Evolutionary conservation across 2,113 vertebrate genomes (phyloP).

Genomic region (Telmatochromis sp.): DNA sequence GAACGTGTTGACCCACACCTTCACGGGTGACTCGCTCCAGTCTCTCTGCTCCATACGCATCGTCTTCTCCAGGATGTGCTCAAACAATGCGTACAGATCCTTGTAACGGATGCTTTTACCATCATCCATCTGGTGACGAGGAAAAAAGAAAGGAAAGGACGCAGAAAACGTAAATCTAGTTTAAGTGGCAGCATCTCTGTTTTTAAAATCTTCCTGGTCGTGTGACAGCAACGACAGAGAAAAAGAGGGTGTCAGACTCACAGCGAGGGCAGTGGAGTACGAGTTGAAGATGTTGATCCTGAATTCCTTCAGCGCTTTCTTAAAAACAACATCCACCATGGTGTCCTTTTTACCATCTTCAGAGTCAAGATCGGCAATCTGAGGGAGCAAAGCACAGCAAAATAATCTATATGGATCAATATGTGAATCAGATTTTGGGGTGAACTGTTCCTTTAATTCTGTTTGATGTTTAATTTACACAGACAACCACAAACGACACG

Average conservation of each 20-base stretch:
- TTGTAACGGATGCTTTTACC: conserved; percentile 94
- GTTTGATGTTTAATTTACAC: not conserved
- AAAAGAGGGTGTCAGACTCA: conserved; percentile 54
- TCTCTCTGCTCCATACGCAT: conserved; percentile 90
- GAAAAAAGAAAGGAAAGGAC: not conserved
- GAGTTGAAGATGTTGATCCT: conserved; percentile 96
- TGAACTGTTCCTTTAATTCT: not conserved
- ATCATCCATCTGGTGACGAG: conserved; percentile 81
- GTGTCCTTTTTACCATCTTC: conserved; percentile 95
- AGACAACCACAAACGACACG: not conserved
- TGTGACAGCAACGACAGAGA: not conserved
- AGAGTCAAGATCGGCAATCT: conserved; percentile 89
- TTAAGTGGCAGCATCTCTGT: not conserved
- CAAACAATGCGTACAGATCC: conserved; percentile 90
- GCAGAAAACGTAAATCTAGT: not conserved
- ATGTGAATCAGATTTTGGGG: not conserved
- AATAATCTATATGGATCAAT: not conserved
- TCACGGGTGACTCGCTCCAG: conserved; percentile 93
- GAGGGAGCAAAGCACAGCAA: not conserved
- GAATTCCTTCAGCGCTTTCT: conserved; percentile 95
- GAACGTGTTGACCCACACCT: conserved; percentile 97
- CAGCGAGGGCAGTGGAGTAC: conserved; percentile 87
- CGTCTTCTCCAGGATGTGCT: conserved; percentile 95
- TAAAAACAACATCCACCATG: conserved; percentile 92
- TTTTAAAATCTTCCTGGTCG: not conserved